Base-by-base conservation (phyloP, 2,113 vertebrate species). In the Periophthalmodon schlosseri region DNA sequence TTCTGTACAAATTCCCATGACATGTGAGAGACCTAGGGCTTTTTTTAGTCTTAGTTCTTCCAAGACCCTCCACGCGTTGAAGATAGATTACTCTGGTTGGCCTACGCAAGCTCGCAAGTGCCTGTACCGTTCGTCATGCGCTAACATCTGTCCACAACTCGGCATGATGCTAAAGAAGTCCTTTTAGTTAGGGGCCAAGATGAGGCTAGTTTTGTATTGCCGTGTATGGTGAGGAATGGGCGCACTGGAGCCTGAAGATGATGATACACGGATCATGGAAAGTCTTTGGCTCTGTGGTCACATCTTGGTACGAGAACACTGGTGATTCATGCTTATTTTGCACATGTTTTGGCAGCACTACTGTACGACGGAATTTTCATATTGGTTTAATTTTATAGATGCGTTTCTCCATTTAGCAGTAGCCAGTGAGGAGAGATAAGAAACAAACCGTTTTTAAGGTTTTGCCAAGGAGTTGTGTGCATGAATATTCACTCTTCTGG, bases 281-380 rank as follows among this genome's bases (percentile, higher is more conserved):
- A 89, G 75, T 87, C 58, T 91, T 86, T 79, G 61, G 82, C 72
- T 52, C 77, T 91, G 91, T 49, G 89, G 91, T 92, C 86, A 80
- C 87, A 82, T 86, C 84, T 88, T 75, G 83, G 78, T 84, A 81
- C 65, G 11, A 73, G 84, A 81, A 76, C 71, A 66, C 65, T 84
- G 72, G 77, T 90, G 87, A 92, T 88, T 90, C 90, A 90, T 87
- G 76, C 64, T 73, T 84, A 83, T 86, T 83, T 82, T 84, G 81
- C 84, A 86, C 86, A 87, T 76, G n/a, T 68, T 84, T 84, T 89
- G 86, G 89, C 84, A 2, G 1, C 64, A 86, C 80, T 73, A 79
- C 83, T 86, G 76, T 82, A 74, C 75, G 15, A 34, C 68, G 54
- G 58, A 70, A 57, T 60, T 75, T 77, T 54, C 80, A 84, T 82